phyloP scores from a whole-genome alignment of 2,113 vertebrate genomes.

The Semicossyphus pulcher region DNA sequence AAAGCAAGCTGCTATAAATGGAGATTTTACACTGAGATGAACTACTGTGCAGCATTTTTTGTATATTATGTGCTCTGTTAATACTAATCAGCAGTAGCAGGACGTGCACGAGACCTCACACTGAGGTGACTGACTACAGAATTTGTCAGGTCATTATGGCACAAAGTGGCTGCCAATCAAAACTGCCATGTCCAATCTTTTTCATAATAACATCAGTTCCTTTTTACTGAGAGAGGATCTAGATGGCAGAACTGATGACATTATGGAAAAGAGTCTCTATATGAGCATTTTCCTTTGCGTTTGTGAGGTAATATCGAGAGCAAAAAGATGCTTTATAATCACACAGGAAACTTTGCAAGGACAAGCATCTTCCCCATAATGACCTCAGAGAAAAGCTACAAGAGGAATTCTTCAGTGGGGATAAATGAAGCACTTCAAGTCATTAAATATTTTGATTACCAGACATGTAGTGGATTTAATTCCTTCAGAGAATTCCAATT shows the following conservation, averaged over 20 bases:
- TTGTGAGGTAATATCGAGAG: conserved; percentile 10
- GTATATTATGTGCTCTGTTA: background rate
- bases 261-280: background rate
- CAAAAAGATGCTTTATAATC: conserved; percentile 1
- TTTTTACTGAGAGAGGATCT: background rate
- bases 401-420: background rate
- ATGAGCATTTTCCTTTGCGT: background rate
- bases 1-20: conserved; percentile 31
- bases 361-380: background rate
- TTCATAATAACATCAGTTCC: background rate
- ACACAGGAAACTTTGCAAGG: conserved; percentile 1
- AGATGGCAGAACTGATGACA: background rate
- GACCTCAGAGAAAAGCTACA: conserved; percentile 10
- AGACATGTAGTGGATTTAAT: background rate
- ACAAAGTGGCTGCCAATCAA: conserved; percentile 36
- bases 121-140: background rate
- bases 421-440: conserved; percentile 2
- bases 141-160: background rate
- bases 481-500: conserved; percentile 1
- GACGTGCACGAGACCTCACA: background rate
- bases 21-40: background rate
- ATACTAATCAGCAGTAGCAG: background rate
- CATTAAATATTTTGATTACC: background rate
- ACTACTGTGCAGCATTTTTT: background rate
- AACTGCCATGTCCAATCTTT: conserved; percentile 15